These are phyloP conservation scores for Nestor notabilis DNA, from an alignment of 2,113 vertebrate genomes.

Conservation along the genomic window DNA sequence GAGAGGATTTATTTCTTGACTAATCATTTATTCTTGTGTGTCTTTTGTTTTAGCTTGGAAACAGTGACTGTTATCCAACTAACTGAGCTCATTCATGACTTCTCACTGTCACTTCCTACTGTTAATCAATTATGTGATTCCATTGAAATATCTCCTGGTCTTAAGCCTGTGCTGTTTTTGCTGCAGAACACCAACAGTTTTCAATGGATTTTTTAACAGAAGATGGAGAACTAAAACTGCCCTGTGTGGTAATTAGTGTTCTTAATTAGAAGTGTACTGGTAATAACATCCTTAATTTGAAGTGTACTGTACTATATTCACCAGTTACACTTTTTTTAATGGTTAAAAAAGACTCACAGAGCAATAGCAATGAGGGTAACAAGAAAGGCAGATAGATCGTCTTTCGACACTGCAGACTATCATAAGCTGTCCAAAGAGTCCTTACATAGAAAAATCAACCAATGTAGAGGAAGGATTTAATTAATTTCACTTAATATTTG, in stretches of 20 bases:
- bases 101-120: neutral
- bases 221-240: neutral
- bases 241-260: neutral
- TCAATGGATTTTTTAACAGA: neutral
- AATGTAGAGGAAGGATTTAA: neutral
- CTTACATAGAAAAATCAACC: neutral
- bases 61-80: neutral
- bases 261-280: neutral
- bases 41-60: conserved; percentile 5
- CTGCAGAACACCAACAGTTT: neutral
- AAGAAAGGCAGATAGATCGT: neutral
- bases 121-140: neutral
- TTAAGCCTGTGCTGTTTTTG: neutral
- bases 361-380: neutral
- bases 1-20: neutral
- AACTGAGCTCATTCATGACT: neutral
- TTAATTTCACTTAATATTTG: neutral
- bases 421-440: neutral
- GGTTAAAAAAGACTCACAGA: neutral
- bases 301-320: neutral
- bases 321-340: neutral
- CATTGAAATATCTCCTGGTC: neutral
- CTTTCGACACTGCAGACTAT: neutral
- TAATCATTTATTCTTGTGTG: neutral
- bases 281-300: neutral